Conservation (phyloP, 2,888 invertebrate genomes). For the Drosophila picticornis region DNA sequence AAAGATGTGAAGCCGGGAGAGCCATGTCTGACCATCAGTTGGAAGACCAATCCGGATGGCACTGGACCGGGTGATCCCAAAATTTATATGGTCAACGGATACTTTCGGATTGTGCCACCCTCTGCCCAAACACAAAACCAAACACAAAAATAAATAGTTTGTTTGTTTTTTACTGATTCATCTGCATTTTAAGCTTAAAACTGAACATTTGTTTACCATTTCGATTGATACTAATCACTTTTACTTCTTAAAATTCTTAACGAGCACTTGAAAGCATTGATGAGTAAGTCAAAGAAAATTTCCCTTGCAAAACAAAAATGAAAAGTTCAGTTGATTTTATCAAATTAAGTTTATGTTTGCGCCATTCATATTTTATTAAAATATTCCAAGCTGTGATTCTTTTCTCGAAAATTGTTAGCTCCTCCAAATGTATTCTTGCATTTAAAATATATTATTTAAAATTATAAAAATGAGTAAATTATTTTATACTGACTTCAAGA, state of each 20-base stretch:
- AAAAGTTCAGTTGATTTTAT: neutral
- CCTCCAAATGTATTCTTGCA: neutral
- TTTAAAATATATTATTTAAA: constrained; percentile 1
- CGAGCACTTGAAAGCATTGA: neutral
- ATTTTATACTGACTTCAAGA: neutral
- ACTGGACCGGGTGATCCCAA: constrained; percentile 57
- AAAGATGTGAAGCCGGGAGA: constrained; percentile 44
- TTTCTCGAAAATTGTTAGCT: neutral
- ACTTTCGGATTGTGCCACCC: constrained; percentile 40
- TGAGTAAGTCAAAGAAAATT: neutral
- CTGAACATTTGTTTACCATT: neutral
- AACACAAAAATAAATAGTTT: neutral
- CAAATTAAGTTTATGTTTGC: neutral
- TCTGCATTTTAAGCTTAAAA: neutral
- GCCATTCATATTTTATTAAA: neutral
- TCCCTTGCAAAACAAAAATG: neutral
- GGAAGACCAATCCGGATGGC: constrained; percentile 70
- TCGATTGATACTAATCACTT: neutral
- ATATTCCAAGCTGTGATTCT: constrained; percentile 2
- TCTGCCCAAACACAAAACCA: neutral
- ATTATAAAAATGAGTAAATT: too few relatives aligned
- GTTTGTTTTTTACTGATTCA: neutral
- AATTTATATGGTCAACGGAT: constrained; percentile 56
- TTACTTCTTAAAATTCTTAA: neutral
- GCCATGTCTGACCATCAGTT: constrained; percentile 67